A percentile compares a stretch with the other conserved stretches of the same genome.
Evolutionary conservation across 2,113 vertebrate species (phyloP).

Genomic region (Gobio gobio): DNA sequence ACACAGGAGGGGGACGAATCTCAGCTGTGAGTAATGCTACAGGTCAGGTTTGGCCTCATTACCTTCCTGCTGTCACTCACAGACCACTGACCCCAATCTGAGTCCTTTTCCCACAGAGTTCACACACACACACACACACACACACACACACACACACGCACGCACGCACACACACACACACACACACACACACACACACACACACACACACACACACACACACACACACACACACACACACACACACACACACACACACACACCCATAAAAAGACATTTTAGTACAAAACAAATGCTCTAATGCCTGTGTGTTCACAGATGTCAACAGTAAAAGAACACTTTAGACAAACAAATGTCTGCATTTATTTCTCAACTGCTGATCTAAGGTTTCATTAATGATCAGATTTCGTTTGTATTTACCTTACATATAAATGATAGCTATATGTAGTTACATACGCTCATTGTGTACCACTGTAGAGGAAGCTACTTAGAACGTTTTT

Average conservation of each 20-base stretch:
- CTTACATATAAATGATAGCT: neutral
- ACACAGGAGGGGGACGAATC: neutral
- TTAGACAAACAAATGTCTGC: neutral
- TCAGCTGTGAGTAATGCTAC: constrained; percentile 7
- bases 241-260: constrained; percentile 9
- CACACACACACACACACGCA: constrained; percentile 8
- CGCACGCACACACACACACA: constrained; percentile 32
- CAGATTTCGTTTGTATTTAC: neutral
- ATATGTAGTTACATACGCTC: neutral
- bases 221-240: neutral
- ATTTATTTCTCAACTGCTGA: neutral
- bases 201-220: constrained; percentile 2
- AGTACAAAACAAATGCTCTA: neutral
- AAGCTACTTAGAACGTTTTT: neutral
- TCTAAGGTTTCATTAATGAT: neutral
- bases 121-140: constrained; percentile 1
- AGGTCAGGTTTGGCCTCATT: neutral
- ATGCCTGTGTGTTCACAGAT: neutral
- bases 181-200: constrained; percentile 15
- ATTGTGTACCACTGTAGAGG: neutral
- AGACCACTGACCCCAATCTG: constrained; percentile 9
- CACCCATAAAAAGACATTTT: constrained; percentile 5
- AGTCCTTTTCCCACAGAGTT: constrained; percentile 1
- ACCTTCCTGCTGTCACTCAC: constrained; percentile 34
- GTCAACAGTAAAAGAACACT: neutral